Conservation (phyloP, 2,797 vertebrate genomes). For the Chlorospingus flavigularis region DNA sequence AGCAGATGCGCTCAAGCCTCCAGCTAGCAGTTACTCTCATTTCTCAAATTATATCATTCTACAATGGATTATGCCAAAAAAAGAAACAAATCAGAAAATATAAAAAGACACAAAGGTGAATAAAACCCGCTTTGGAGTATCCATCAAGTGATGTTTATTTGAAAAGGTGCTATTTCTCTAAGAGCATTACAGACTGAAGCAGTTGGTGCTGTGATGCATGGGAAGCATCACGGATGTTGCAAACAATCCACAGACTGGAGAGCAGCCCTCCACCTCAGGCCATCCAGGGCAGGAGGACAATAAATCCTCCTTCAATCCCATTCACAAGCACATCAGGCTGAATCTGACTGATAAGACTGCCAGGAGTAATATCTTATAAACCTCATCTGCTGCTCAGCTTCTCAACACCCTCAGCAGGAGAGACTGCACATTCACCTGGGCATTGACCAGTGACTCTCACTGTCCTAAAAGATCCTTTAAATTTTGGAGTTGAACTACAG, state of each 20-base stretch:
- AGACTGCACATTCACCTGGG: neutral
- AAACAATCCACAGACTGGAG: neutral
- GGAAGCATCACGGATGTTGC: neutral
- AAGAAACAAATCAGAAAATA: slow-evolving; percentile 7
- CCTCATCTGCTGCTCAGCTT: neutral
- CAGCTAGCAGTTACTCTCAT: neutral
- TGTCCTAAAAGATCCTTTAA: neutral
- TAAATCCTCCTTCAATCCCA: neutral
- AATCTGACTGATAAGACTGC: neutral
- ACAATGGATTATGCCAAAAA: neutral
- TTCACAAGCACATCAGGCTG: neutral
- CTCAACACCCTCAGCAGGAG: slow-evolving; percentile 7
- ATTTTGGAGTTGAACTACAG: neutral
- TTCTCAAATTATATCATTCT: neutral
- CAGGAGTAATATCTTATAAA: neutral
- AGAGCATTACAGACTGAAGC: neutral
- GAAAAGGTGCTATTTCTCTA: slow-evolving; percentile 4
- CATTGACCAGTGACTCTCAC: neutral
- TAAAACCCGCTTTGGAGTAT: neutral
- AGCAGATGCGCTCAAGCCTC: neutral
- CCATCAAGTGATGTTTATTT: slow-evolving; percentile 19
- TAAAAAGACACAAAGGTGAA: slow-evolving; percentile 11
- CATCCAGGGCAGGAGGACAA: neutral
- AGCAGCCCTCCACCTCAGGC: neutral
- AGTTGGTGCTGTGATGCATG: neutral